These are phyloP conservation scores for Auanema freiburgensis DNA, from an alignment of 2,888 invertebrate genomes.

Conservation along the genomic window DNA sequence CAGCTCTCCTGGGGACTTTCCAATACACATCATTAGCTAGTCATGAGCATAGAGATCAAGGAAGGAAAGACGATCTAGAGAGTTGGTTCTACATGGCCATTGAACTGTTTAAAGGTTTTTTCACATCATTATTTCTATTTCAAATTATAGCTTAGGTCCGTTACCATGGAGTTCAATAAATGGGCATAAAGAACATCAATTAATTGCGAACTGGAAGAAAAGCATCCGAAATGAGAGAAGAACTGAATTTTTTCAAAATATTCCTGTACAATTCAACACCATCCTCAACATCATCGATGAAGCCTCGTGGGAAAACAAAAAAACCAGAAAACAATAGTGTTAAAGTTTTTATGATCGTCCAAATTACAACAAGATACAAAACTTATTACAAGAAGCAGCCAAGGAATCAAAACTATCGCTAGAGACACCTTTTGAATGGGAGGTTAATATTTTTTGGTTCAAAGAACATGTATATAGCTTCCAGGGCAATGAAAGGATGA, in stretches of 20 bases:
- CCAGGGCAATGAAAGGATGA: slow-evolving; percentile 27
- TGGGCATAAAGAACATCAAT: slow-evolving; percentile 39
- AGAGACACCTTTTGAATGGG: slow-evolving; percentile 51
- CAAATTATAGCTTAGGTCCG: slow-evolving; percentile 25
- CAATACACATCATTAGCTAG: slow-evolving; percentile 49
- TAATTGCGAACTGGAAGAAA: slow-evolving; percentile 33
- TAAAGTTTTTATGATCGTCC: slow-evolving; percentile 47
- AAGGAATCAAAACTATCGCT: slow-evolving; percentile 32
- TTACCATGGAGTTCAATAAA: slow-evolving; percentile 49
- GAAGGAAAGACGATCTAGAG: slow-evolving; percentile 54
- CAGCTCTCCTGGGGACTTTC: slow-evolving; percentile 56
- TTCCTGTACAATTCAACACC: slow-evolving; percentile 46
- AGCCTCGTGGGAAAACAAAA: not conserved
- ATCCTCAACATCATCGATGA: slow-evolving; percentile 46
- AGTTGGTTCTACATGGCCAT: slow-evolving; percentile 58
- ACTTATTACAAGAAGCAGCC: slow-evolving; percentile 36
- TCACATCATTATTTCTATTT: not conserved
- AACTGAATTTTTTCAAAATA: slow-evolving; percentile 36
- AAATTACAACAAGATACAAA: slow-evolving; percentile 35
- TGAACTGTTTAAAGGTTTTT: slow-evolving; percentile 42
- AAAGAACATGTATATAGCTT: not conserved
- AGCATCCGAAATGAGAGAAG: slow-evolving; percentile 24
- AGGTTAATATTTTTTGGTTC: slow-evolving; percentile 17
- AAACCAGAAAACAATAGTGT: not conserved
- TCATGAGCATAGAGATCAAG: slow-evolving; percentile 53